These are phyloP conservation scores for Spondyliosoma cantharus DNA, from an alignment of 2,797 vertebrate species.

Conservation along the genomic window DNA sequence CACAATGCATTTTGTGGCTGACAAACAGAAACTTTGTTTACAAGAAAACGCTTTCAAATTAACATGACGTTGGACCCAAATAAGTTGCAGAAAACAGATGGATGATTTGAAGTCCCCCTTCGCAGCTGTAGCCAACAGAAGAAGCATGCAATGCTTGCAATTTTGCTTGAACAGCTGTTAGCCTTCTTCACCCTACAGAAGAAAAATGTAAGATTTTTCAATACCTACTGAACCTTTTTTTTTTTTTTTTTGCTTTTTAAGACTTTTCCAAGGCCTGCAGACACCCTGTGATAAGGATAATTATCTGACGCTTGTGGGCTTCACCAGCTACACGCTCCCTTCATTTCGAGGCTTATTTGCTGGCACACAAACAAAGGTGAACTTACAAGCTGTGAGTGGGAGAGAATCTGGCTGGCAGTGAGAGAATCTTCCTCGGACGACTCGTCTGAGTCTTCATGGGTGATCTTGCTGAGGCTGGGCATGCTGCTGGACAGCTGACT, in stretches of 20 bases:
- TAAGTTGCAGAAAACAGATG: not conserved
- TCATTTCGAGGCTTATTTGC: constrained; percentile 5
- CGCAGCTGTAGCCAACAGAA: not conserved
- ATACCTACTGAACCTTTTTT: not conserved
- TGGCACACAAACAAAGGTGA: not conserved
- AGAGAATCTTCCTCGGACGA: constrained; percentile 95
- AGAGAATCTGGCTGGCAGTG: constrained; percentile 91
- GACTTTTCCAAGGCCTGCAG: not conserved
- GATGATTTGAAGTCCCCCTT: too few relatives aligned
- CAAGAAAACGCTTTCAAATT: not conserved
- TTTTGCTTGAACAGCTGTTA: not conserved
- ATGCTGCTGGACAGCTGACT: constrained; percentile 90
- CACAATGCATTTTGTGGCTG: too few relatives aligned
- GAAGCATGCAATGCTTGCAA: too few relatives aligned
- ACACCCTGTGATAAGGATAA: not conserved
- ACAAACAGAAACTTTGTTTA: too few relatives aligned
- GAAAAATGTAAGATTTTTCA: not conserved
- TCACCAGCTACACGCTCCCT: not conserved
- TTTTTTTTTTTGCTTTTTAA: too few relatives aligned
- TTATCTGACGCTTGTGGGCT: not conserved
- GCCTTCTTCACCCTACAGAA: not conserved
- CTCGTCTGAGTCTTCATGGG: constrained; percentile 91
- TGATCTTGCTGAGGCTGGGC: constrained; percentile 89
- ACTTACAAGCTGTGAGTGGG: constrained; percentile 87
- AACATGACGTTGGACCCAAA: not conserved